Conservation (phyloP, 2,888 invertebrate genomes). For the Brachyopa scutellaris region DNA sequence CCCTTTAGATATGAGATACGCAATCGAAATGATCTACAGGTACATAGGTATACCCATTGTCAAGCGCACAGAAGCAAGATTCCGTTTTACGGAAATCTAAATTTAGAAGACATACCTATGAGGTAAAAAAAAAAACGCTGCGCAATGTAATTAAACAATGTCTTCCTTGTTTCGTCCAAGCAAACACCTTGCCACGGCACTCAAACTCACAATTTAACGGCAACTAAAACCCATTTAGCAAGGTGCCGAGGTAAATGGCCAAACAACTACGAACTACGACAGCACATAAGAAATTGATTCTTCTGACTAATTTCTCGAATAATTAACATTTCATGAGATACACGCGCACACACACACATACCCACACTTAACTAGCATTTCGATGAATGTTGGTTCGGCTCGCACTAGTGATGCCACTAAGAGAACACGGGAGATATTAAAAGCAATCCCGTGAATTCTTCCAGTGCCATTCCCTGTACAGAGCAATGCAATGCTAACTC, state of each 20-base stretch:
- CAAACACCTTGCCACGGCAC: conserved; percentile 55
- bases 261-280: conserved; percentile 13
- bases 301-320: conserved; percentile 66
- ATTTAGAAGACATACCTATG: conserved; percentile 33
- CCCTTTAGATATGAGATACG: background rate
- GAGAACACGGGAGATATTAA: conserved; percentile 82
- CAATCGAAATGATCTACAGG: conserved; percentile 8
- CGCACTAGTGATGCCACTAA: conserved; percentile 83
- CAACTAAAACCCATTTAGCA: conserved; percentile 68
- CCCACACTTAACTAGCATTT: conserved; percentile 48
- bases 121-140: background rate
- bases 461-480: conserved; percentile 86
- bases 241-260: conserved; percentile 58
- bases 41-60: conserved; percentile 24
- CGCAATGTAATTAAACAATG: conserved; percentile 39
- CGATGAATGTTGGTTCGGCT: conserved; percentile 72
- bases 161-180: conserved; percentile 32
- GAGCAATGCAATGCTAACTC: conserved; percentile 70
- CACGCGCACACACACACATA: background rate
- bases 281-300: conserved; percentile 65
- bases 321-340: conserved; percentile 62
- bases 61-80: conserved; percentile 2
- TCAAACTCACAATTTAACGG: conserved; percentile 56
- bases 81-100: conserved; percentile 60
- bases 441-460: conserved; percentile 85